phyloP scores from a whole-genome alignment of 30 jellyfish, hydroid and myxozoan genomes.

The Aurelia aurita complex sp. Pacific region DNA sequence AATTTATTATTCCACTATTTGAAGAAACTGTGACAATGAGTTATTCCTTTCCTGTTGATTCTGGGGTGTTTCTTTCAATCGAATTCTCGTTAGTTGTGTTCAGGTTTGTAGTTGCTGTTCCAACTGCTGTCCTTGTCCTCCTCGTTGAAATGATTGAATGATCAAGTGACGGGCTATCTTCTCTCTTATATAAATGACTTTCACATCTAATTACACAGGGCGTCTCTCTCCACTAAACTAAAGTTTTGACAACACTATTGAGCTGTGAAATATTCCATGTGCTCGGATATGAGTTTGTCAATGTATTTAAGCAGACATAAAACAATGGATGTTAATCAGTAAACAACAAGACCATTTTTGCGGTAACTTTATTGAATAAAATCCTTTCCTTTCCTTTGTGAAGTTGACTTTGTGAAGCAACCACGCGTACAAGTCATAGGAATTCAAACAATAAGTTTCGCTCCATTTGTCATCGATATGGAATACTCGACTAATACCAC shows the following conservation, averaged over 20 bases:
- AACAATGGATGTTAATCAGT: conserved; percentile 62
- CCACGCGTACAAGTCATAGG: conserved; percentile 63
- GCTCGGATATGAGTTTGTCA: conserved; percentile 28
- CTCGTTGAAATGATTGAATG: no score
- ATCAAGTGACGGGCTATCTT: no score
- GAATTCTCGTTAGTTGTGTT: no score
- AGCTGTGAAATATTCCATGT: conserved; percentile 51
- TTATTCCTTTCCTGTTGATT: no score
- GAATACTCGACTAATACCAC: background rate
- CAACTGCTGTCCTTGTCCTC: no score
- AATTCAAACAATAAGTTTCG: conserved; percentile 30
- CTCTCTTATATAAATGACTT: background rate
- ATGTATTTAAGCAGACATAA: conserved; percentile 29
- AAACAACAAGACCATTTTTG: conserved; percentile 54
- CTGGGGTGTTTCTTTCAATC: no score
- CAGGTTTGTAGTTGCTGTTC: no score
- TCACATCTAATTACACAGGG: conserved; percentile 23
- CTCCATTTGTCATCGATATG: conserved; percentile 24
- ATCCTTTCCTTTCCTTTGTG: conserved; percentile 49
- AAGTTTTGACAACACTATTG: conserved; percentile 29
- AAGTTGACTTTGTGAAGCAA: conserved; percentile 6
- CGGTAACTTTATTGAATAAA: conserved; percentile 17
- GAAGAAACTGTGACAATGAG: no score
- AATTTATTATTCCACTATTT: no score
- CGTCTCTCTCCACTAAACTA: conserved; percentile 23